Evolutionary conservation across 2,797 vertebrate genomes (phyloP), one percentile per base, ranked within the genome.

Genomic region (Melanotaenia trifasciata): DNA sequence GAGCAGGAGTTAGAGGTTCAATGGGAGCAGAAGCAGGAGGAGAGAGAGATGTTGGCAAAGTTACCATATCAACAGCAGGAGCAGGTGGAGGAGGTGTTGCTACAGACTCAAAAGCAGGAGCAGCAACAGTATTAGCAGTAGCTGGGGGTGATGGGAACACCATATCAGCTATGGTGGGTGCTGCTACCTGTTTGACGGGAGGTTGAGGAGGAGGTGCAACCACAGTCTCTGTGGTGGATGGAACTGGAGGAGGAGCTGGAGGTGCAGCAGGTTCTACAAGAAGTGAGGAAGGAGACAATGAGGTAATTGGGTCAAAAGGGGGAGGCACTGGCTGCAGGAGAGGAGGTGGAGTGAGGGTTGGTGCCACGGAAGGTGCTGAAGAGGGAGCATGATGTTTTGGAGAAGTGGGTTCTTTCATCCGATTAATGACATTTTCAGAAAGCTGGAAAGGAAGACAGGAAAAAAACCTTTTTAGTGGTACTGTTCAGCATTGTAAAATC

Each of bases 391-490:
- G 50, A 64, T 69, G 50, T 70, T 78, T 64, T 64, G 93, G 36
- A 84, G 67, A 0, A 78, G 74, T 24, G 84, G 96, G 90, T 43
- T 99, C 97, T 90, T 95, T 97, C 98, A 99, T 99, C 6, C 98
- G 97, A 64, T 96, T 97, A 80, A 99, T 98, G 89, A 99, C 94
- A 65, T 95, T 97, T 84, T 99, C 97, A 0, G 98, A 99, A 0
- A 99, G 93, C 98, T 99, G 90, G 5, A 78, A 68, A 81, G 20
- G 2, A 78, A 22, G 83, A 50, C 22, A 63, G 1, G 8, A 20
- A 60, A 65, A 65, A 67, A 59, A 69, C 14, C 26, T 56, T 40
- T 7, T 61, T 13, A 76, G 28, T 50, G 35, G 3, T 67, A 62
- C 3, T 65, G 6, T 12, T 24, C 1, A 0, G 28, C 28, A 64